Evolutionary conservation across 23 tunicate genomes (phyloP).

Genomic region (Ascidia mentula): DNA sequence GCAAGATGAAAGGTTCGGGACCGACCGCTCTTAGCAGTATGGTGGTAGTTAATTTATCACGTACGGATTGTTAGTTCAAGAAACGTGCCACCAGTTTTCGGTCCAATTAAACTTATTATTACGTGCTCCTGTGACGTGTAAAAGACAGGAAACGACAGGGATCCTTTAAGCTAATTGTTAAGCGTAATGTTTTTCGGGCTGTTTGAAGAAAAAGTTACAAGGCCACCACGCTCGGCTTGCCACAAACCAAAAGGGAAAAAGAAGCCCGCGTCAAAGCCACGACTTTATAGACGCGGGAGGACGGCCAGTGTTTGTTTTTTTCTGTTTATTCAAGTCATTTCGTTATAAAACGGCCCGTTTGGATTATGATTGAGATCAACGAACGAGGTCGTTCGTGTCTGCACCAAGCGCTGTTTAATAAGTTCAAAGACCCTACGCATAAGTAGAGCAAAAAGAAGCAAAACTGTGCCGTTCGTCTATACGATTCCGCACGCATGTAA

Average conservation of each 20-base stretch:
- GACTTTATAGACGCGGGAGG: background rate
- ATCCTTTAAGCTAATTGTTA: conserved; percentile 1
- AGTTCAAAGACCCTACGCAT: too few relatives aligned
- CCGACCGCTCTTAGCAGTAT: background rate
- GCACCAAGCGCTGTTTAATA: too few relatives aligned
- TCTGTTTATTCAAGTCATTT: conserved; percentile 7
- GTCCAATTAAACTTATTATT: conserved; percentile 7
- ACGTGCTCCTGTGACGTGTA: conserved; percentile 17
- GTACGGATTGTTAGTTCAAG: conserved; percentile 5
- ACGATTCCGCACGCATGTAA: too few relatives aligned
- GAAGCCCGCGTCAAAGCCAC: background rate
- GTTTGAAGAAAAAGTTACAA: background rate
- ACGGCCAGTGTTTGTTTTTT: background rate
- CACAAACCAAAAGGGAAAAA: background rate
- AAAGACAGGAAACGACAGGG: conserved; percentile 11
- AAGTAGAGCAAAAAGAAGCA: too few relatives aligned
- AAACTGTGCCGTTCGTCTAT: too few relatives aligned
- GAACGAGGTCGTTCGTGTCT: too few relatives aligned
- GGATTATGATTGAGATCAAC: background rate
- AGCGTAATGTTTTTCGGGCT: background rate
- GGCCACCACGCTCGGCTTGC: background rate
- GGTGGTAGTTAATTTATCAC: conserved; percentile 1
- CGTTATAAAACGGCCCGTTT: background rate
- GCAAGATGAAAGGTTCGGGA: conserved; percentile 8
- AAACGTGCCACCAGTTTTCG: conserved; percentile 7